Conservation (phyloP, 1,140 invertebrate genomes). For the Mizuhopecten yessoensis region DNA sequence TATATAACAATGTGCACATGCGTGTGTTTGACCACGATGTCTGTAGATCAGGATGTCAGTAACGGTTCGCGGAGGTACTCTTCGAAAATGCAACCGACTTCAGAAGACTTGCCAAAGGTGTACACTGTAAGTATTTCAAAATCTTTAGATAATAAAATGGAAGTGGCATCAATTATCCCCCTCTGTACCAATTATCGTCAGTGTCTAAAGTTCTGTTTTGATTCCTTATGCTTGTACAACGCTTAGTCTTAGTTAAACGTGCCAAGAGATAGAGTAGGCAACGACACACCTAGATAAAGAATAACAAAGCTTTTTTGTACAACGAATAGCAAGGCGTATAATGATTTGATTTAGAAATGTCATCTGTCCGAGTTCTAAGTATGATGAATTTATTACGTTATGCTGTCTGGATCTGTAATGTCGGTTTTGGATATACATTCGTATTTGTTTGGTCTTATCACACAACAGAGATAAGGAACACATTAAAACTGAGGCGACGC, state of each 20-base stretch:
- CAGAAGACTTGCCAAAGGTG: no score
- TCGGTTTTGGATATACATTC: not conserved
- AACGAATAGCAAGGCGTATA: not conserved
- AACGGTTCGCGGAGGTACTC: no score
- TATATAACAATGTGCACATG: no score
- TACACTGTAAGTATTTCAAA: no score
- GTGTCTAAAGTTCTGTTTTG: not conserved
- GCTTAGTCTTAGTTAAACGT: not conserved
- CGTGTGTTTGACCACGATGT: no score
- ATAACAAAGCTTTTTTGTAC: not conserved
- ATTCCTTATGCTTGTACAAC: not conserved
- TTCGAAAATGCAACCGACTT: no score
- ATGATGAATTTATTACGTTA: slow-evolving; percentile 29
- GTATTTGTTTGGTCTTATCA: slow-evolving; percentile 27
- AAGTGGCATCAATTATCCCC: not conserved
- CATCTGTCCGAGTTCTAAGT: not conserved
- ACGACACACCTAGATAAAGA: not conserved
- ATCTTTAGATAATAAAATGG: not conserved
- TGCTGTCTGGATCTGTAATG: not conserved
- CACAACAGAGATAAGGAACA: not conserved
- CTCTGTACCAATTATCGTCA: not conserved
- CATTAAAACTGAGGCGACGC: not conserved
- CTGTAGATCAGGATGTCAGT: no score
- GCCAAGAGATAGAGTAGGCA: not conserved
- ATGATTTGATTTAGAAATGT: slow-evolving; percentile 5